Base-by-base conservation (phyloP, 2,113 vertebrate genomes). In the Rhabdomys dilectus region DNA sequence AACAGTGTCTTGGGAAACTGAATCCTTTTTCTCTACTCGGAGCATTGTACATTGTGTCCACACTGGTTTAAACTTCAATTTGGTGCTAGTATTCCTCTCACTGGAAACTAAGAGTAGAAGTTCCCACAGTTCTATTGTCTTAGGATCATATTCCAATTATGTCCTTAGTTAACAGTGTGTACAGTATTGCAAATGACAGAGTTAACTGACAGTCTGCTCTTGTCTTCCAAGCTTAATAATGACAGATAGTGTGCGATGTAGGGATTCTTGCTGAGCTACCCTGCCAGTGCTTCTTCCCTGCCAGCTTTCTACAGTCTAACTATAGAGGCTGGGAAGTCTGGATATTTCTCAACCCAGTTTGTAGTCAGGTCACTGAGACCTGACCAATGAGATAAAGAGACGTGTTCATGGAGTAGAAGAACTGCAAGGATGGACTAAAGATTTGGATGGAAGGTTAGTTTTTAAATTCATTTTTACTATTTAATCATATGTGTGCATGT, bases 1-100 rank as follows among this genome's bases (percentile, higher is more conserved):
- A 96, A 10, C 66, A 64, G 11, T 48, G 70, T 70, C n/a, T 95
- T 19, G 15, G 89, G 62, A 85, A 81, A 85, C 0, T 0, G 70
- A 78, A 60, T 90, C 22, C 56, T 68, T 80, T 89, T 39, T 48
- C n/a, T 96, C 80, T 84, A 34, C 62, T 56, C 91, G 77, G 31
- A 24, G 73, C 56, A 73, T 17, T 56, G 80, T 60, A 70, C 72
- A 77, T 77, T 92, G 62, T 93, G 62, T 58, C 68, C 31, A 53
- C 26, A 42, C 5, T 60, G 64, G 42, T 78, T 90, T 94, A 92
- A 84, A 53, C 42, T 93, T 88, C 70, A 70, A 26, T 10, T n/a
- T 68, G 31, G 68, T 36, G 56, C 31, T 84, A 39, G 76, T 53
- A 39, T 58, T 94, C 34, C 9, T 95, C 17, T 87, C 16, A 39